Percentiles rank a stretch among this genome's conserved stretches.
These are phyloP conservation scores for Scrobipalpa atriplicella DNA, from an alignment of 2,888 invertebrate species.

Conservation along the genomic window DNA sequence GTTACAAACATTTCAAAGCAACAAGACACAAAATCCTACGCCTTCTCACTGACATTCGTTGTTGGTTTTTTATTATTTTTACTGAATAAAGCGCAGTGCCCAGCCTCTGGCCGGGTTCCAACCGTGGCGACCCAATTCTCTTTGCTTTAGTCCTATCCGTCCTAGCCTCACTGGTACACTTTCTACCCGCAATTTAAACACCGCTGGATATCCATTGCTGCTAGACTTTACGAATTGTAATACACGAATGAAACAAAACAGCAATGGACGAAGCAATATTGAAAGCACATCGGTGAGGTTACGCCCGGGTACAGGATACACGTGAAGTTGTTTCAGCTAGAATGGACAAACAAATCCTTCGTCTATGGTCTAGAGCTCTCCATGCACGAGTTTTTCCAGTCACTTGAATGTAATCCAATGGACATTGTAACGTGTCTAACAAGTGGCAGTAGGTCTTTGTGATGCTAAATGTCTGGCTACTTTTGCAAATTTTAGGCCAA, in stretches of 20 bases:
- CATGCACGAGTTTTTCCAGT: slow-evolving; percentile 2
- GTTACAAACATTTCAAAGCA: not conserved
- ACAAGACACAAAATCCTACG: slow-evolving; percentile 13
- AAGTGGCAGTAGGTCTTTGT: too few species aligned
- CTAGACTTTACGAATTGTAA: not conserved
- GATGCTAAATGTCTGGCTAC: too few species aligned
- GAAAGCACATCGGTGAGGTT: not conserved
- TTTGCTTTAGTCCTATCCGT: slow-evolving; percentile 65
- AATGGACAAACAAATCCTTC: slow-evolving; percentile 49
- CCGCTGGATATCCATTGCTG: not conserved
- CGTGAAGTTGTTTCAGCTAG: slow-evolving; percentile 64
- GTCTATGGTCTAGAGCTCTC: slow-evolving; percentile 35
- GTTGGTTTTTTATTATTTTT: slow-evolving; percentile 26
- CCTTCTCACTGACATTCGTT: slow-evolving; percentile 18
- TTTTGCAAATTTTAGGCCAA: too few species aligned
- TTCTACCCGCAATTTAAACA: not conserved
- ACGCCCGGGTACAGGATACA: slow-evolving; percentile 45
- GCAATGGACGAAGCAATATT: not conserved
- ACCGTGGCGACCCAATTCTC: slow-evolving; percentile 69
- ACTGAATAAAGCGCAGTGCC: slow-evolving; percentile 24
- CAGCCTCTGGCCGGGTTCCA: slow-evolving; percentile 26
- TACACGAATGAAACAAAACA: not conserved
- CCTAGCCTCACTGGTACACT: not conserved
- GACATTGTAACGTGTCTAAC: not conserved
- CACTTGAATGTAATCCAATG: not conserved